Base-by-base conservation (phyloP, 2,113 vertebrate species). In the Dicerorhinus sumatrensis region DNA sequence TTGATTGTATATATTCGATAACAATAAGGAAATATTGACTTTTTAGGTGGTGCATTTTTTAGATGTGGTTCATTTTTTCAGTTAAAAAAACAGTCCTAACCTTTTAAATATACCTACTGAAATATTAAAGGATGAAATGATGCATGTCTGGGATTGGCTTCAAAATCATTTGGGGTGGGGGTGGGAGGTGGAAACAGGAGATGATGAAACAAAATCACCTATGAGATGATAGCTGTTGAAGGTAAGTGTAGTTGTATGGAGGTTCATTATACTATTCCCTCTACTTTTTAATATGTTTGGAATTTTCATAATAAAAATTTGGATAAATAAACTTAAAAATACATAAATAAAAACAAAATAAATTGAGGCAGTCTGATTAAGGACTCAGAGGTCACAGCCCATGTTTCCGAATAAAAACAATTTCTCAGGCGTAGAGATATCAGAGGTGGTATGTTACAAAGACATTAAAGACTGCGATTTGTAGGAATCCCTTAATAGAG, bases 121-220 rank as follows among this genome's bases (percentile, higher is more conserved):
- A 94, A 83, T 62, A 84, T 42, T 92, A 92, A 86, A 70, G n/a
- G 20, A n/a, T 77, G 39, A 92, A 93, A 96, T 82, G 23, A 89
- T 75, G 36, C 63, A 84, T 62, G 29, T 51, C 73, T 87, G 16
- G 23, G 0, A 96, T 56, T 75, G 17, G 2, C 42, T 97, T 95
- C 87, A 86, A 93, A 97, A 84, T 83, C 84, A 84, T 69, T 81
- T 56, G 25, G n/a, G 36, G 6, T 69, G 14, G 51, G 36, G 1
- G 7, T 79, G 2, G 17, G 4, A 81, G 72, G 62, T 73, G 4
- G 42, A 89, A 87, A 81, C 5, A 23, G 27, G 21, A 89, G 36
- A 48, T 21, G 8, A 67, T 25, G 13, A 81, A 83, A 90, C 6
- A 58, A 90, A 86, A 29, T 17, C 73, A 1, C 8, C 46, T 11